Percentiles rank a stretch among this genome's conserved stretches.
Conservation (phyloP, 2,888 invertebrate genomes). For the Harmothoe impar region DNA sequence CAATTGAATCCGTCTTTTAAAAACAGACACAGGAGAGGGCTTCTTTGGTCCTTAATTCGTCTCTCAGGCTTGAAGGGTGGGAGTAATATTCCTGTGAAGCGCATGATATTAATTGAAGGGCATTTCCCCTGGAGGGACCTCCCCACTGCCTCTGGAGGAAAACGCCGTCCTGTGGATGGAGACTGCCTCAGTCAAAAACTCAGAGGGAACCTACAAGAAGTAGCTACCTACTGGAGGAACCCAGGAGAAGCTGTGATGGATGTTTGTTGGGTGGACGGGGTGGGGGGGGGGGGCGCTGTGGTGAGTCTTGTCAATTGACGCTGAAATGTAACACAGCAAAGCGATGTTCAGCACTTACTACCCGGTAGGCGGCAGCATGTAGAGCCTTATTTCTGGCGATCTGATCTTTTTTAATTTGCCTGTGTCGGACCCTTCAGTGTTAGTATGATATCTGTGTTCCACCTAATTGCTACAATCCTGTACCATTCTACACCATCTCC, state of each 20-base stretch:
- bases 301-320: not conserved
- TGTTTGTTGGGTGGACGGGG: not conserved
- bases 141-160: not conserved
- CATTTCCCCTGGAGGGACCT: constrained; percentile 26
- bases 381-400: too few relatives aligned
- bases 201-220: constrained; percentile 20
- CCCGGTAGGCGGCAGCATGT: too few relatives aligned
- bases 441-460: too few relatives aligned
- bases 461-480: too few relatives aligned
- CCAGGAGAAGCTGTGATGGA: not conserved
- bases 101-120: constrained; percentile 42
- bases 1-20: constrained; percentile 36
- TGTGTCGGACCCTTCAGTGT: too few relatives aligned
- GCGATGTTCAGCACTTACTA: too few relatives aligned
- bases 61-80: constrained; percentile 19
- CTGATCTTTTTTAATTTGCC: too few relatives aligned
- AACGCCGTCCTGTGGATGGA: not conserved
- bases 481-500: too few relatives aligned
- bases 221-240: not conserved
- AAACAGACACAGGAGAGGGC: not conserved
- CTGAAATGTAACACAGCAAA: not conserved
- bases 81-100: constrained; percentile 25
- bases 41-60: constrained; percentile 31
- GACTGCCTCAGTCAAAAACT: constrained; percentile 18
- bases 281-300: constrained; percentile 1